Percentiles rank a stretch among this genome's conserved stretches.
Conservation (phyloP, 2,888 invertebrate species). For the Melieria crassipennis region DNA sequence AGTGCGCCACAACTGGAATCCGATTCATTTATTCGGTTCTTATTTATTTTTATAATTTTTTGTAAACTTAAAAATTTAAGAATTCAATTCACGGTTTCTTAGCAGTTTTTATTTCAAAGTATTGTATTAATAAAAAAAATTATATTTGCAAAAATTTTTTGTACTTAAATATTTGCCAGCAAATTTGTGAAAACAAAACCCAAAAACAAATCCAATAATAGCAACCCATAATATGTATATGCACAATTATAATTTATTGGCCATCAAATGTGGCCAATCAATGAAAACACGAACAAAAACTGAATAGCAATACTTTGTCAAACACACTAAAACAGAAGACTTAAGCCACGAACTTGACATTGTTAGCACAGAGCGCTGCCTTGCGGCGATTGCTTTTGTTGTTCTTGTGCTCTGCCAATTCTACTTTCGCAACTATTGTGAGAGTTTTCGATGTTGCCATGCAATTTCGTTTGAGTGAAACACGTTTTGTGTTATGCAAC, state of each 20-base stretch:
- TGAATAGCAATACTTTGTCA: constrained; percentile 32
- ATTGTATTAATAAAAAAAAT: too few relatives aligned
- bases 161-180: background rate
- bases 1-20: too few relatives aligned
- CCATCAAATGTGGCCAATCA: background rate
- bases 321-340: constrained; percentile 23
- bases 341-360: constrained; percentile 33
- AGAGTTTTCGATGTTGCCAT: too few relatives aligned
- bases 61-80: too few relatives aligned
- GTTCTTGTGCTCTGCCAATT: constrained; percentile 1
- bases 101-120: too few relatives aligned
- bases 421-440: background rate
- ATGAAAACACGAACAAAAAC: constrained; percentile 68
- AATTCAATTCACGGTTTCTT: too few relatives aligned
- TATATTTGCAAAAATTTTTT: too few relatives aligned
- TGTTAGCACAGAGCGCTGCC: background rate
- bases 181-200: background rate
- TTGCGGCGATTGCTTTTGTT: background rate
- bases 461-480: too few relatives aligned
- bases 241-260: background rate
- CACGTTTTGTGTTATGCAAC: too few relatives aligned
- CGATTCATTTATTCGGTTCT: too few relatives aligned
- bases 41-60: too few relatives aligned
- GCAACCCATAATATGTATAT: background rate
- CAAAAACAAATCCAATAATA: background rate